phyloP scores from a whole-genome alignment of 2,797 vertebrate genomes.

The Malurus leucopterus region DNA sequence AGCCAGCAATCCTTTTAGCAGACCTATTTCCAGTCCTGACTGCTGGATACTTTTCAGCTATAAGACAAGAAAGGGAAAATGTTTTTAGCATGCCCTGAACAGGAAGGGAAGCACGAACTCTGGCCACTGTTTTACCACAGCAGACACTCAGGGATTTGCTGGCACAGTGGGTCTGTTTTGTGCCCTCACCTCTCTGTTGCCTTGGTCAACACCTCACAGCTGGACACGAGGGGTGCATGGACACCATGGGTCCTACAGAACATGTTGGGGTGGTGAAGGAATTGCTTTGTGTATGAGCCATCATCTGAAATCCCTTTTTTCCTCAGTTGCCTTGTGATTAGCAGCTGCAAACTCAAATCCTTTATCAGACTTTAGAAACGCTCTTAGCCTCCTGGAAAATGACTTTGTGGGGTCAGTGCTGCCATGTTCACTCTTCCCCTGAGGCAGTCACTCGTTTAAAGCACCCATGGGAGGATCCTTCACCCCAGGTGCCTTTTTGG shows the following conservation, averaged over 20 bases:
- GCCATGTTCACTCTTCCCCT: background rate
- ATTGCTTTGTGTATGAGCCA: background rate
- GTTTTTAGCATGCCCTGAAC: rapidly evolving
- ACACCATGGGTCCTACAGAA: rapidly evolving
- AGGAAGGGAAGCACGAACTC: background rate
- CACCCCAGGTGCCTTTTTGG: background rate
- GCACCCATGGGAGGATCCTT: background rate
- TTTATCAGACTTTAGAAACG: background rate
- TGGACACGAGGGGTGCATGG: background rate
- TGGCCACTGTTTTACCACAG: background rate
- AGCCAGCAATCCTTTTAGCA: background rate
- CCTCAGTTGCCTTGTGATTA: background rate
- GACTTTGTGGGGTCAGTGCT: background rate
- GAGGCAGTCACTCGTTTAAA: background rate
- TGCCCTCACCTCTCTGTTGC: background rate
- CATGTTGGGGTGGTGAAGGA: background rate
- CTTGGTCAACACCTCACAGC: background rate
- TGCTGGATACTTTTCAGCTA: background rate
- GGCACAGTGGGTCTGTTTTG: background rate
- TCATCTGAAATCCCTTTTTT: background rate
- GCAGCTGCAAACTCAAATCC: background rate
- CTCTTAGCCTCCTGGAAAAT: background rate
- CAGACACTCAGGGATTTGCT: background rate
- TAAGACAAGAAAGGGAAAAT: background rate
- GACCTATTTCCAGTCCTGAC: background rate